Percentiles rank a stretch among this genome's conserved stretches.
Conservation (phyloP, 1,140 invertebrate genomes). For the Listronotus oregonensis region DNA sequence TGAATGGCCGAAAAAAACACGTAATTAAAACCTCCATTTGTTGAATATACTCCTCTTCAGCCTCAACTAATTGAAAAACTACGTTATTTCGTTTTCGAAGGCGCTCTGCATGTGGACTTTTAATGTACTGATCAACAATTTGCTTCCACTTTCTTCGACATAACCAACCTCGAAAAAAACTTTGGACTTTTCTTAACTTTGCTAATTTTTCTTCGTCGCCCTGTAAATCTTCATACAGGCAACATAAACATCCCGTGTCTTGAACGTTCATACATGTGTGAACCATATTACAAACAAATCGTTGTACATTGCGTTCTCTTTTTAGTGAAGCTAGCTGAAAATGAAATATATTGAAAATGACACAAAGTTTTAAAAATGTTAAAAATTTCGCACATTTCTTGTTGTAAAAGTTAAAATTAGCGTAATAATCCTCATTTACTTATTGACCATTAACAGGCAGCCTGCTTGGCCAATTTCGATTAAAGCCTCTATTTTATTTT, state of each 20-base stretch:
- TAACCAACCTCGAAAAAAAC: slow-evolving; percentile 92
- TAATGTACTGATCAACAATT: slow-evolving; percentile 94
- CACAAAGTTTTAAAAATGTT: too few relatives aligned
- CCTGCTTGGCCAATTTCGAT: too few relatives aligned
- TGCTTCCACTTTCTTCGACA: slow-evolving; percentile 94
- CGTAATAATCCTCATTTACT: too few relatives aligned
- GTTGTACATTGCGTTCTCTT: slow-evolving; percentile 20
- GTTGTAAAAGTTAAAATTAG: too few relatives aligned
- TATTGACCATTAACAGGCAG: too few relatives aligned
- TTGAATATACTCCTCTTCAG: slow-evolving; percentile 89
- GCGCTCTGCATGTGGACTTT: slow-evolving; percentile 91
- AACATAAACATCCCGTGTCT: slow-evolving; percentile 23
- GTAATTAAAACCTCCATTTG: slow-evolving; percentile 90
- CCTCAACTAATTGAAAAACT: slow-evolving; percentile 91
- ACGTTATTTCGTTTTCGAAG: slow-evolving; percentile 93
- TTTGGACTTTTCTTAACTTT: slow-evolving; percentile 95
- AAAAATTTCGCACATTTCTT: too few relatives aligned
- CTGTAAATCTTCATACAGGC: slow-evolving; percentile 24
- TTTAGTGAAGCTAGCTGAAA: slow-evolving; percentile 19
- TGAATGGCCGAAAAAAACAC: slow-evolving; percentile 89
- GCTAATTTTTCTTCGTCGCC: slow-evolving; percentile 61
- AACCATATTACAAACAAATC: slow-evolving; percentile 13
- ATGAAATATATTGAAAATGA: too few relatives aligned
- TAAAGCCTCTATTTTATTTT: too few relatives aligned
- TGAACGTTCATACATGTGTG: slow-evolving; percentile 27